Base-by-base conservation (phyloP, 53 echinoderm and acorn worm genomes). In the Henricia sp. region DNA sequence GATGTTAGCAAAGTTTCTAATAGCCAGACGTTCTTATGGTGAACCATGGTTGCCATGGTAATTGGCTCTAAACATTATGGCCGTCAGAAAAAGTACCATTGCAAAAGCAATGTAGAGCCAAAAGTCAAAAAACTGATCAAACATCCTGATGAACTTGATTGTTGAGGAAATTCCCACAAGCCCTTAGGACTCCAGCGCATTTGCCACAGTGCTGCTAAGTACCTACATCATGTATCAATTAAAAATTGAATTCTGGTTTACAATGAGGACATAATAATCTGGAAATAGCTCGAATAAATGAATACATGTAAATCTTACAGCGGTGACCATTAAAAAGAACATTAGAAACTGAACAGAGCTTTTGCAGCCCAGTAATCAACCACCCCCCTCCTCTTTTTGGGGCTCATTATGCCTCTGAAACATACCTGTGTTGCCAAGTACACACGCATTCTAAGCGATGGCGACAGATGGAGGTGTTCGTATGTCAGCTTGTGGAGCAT, bases 341-440 rank as follows among this genome's bases (percentile, higher is more conserved):
- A 44, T 44, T 44, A 9, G 44, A 6, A 44, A 44, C 44, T 44
- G 44, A 44, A 44, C 44, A 44, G 44, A 9, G 44, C 44, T 44
- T 44, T 44, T 44, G 6, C 6, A 9, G 44, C 44, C 44, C 13
- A 44, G 44, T 44, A 44, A 44, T 44, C 13, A 25, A 20, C 56
- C 3, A n/a, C n/a, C n/a, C n/a, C n/a, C n/a, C 0, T 1, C 16
- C 35, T 64, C 2, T 23, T 54, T 54, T 64, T 33, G 23, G 13
- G 12, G 11, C 6, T 35, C 33, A 64, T 64, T 64, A 3, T 64
- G 23, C 17, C 12, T 68, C 16, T 19, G 19, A 29, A 3, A 2
- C 52, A 39, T 78, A 78, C 78, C 57, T 78, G 78, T 78, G 43
- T 63, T 30, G 78, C 78, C 62, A 78, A 60, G 44, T 78, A 62